These are phyloP conservation scores for Chondrilla cf. caribensis DNA, from an alignment of 37 sponge, comb jelly and placozoan genomes.

Conservation along the genomic window DNA sequence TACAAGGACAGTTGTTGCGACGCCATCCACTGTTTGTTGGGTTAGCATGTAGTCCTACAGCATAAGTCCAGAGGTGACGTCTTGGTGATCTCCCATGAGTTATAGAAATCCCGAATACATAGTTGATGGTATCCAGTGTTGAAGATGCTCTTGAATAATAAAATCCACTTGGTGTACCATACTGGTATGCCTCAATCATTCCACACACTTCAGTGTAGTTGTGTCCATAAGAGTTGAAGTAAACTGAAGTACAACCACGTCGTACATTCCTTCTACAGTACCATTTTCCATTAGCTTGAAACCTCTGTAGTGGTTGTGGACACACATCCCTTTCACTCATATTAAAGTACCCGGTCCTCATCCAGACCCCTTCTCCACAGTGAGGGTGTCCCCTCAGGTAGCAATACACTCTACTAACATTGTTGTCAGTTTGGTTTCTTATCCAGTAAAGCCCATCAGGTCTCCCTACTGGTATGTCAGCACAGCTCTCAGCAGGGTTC, in stretches of 20 bases:
- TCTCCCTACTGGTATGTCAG: slow-evolving; percentile 2
- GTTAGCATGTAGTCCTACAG: not conserved
- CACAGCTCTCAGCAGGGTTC: slow-evolving; percentile 8
- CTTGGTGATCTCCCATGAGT: slow-evolving; percentile 6
- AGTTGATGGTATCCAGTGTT: not conserved
- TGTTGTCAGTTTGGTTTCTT: not conserved
- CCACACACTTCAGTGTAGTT: slow-evolving; percentile 15
- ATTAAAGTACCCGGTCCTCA: slow-evolving; percentile 12
- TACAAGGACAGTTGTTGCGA: slow-evolving; percentile 5
- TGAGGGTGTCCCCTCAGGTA: slow-evolving; percentile 1
- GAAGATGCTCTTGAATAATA: not conserved
- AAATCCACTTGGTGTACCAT: not conserved
- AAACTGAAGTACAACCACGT: not conserved
- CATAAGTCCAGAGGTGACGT: slow-evolving; percentile 15
- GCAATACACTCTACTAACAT: not conserved
- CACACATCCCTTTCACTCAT: not conserved
- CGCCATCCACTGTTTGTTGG: not conserved
- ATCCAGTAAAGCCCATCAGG: slow-evolving; percentile 14
- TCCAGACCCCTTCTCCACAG: slow-evolving; percentile 32
- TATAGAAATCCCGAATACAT: not conserved
- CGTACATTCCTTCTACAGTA: not conserved
- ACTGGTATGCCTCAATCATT: slow-evolving; percentile 20
- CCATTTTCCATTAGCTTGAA: not conserved
- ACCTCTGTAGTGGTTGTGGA: slow-evolving; percentile 2
- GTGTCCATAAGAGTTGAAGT: not conserved